A percentile compares a stretch with the other conserved stretches of the same genome.
These are phyloP conservation scores for Platichthys flesus DNA, from an alignment of 2,113 vertebrate species.

Conservation along the genomic window DNA sequence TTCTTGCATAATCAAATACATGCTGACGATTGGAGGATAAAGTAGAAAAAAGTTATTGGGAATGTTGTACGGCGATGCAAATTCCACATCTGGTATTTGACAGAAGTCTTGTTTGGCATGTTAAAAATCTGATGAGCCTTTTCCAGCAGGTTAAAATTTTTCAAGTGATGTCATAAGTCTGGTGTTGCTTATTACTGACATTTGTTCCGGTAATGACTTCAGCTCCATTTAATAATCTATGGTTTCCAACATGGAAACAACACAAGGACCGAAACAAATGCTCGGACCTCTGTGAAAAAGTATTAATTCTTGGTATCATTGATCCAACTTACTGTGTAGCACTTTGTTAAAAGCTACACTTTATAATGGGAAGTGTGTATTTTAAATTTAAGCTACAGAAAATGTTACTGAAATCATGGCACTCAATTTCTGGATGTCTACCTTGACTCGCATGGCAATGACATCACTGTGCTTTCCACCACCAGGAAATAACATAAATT, in stretches of 20 bases:
- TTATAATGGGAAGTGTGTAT: too few species aligned
- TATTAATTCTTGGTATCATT: not conserved
- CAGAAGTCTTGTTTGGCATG: not conserved
- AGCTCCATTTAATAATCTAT: not conserved
- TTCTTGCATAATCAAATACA: too few species aligned
- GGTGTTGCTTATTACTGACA: not conserved
- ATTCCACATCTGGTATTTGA: too few species aligned
- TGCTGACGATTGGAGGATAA: too few species aligned
- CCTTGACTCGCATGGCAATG: not conserved
- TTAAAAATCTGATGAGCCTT: not conserved
- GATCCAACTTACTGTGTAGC: not conserved
- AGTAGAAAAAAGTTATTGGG: too few species aligned
- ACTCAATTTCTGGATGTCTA: not conserved
- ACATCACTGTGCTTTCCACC: too few species aligned
- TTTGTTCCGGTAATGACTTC: not conserved
- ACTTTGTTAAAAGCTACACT: too few species aligned
- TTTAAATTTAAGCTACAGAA: too few species aligned
- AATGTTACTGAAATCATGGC: too few species aligned
- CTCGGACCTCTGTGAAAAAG: not conserved
- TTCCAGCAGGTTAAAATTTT: not conserved
- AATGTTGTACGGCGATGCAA: too few species aligned
- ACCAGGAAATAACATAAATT: conserved; percentile 21
- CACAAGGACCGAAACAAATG: not conserved
- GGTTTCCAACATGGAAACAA: not conserved
- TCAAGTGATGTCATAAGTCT: too few species aligned